Conservation (phyloP, 2,797 vertebrate species). For the Melanogrammus aeglefinus region DNA sequence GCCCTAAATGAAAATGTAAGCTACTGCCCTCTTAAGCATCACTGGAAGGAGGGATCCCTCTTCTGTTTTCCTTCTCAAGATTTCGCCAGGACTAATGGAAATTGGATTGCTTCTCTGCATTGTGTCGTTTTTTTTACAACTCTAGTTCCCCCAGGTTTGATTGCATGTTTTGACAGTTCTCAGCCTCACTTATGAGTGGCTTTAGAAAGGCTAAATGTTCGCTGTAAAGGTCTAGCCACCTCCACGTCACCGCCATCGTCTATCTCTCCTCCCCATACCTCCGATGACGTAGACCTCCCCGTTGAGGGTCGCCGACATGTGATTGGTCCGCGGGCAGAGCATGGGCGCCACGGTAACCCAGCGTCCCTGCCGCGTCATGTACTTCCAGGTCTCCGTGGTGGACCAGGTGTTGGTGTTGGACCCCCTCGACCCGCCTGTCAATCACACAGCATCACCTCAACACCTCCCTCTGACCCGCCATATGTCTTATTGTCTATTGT, state of each 20-base stretch:
- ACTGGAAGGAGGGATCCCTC: too few relatives aligned
- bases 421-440: conserved; percentile 88
- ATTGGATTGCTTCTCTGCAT: too few relatives aligned
- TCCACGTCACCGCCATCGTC: background rate
- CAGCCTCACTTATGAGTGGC: background rate
- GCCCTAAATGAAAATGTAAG: too few relatives aligned
- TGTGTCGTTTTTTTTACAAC: too few relatives aligned
- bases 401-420: conserved; percentile 92
- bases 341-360: conserved; percentile 90
- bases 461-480: background rate
- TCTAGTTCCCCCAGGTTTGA: background rate
- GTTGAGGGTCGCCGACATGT: conserved; percentile 84
- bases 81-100: too few relatives aligned
- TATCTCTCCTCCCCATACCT: conserved; percentile 73
- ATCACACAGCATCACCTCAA: conserved; percentile 17
- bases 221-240: background rate
- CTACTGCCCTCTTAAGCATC: too few relatives aligned
- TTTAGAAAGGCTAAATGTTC: background rate
- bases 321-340: conserved; percentile 92
- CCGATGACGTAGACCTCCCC: conserved; percentile 95
- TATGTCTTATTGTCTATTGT: background rate
- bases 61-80: too few relatives aligned
- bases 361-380: conserved; percentile 80
- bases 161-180: background rate
- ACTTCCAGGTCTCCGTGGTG: conserved; percentile 92